Evolutionary conservation across 2,888 invertebrate genomes (phyloP), one percentile per base, ranked within the genome.

Genomic region (Allacma fusca): DNA sequence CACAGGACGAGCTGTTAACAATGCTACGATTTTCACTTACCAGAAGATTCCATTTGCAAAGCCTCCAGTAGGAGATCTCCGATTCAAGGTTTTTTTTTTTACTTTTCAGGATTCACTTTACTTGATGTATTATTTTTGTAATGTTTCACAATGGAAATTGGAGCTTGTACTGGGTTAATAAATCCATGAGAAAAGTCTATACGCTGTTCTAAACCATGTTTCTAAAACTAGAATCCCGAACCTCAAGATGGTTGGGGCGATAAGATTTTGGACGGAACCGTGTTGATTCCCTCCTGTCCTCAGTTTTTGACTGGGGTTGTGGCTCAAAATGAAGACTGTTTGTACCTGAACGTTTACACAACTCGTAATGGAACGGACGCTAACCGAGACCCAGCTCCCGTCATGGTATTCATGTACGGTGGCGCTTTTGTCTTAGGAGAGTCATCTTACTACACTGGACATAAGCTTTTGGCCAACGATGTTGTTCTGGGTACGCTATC

Each of bases 341-440:
- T 79, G 5, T 79, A 67, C 34, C 29, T 79, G 34, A 79, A 76
- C 24, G 73, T 79, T 40, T 76, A 76, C 73, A 28, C 79, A 0
- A 50, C 76, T n/a, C 24, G 68, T 1, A 28, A 40, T 24, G 57
- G 57, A 28, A 68, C 29, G 26, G 75, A 75, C 21, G 29, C 75
- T 16, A 50, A 29, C 16, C 9, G 50, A 26, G n/a, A 43, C 1
- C 59, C 34, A 13, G 75, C 75, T 23, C 75, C 75, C 16, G 75
- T 62, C 64, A 40, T 40, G 40, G 23, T 73, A 29, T 79, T 21
- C 43, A 40, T 75, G 23, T 71, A 44, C 62, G 78, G 78, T 19
- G 79, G 76, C 16, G 79, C 50, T 2, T 79, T 79, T 44, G 26
- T 23, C 21, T 29, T 79, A 1, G 79, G 79, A 5, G 79, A 79